Evolutionary conservation across 2,113 vertebrate genomes (phyloP).

Genomic region (Onychorhynchus coronatus): DNA sequence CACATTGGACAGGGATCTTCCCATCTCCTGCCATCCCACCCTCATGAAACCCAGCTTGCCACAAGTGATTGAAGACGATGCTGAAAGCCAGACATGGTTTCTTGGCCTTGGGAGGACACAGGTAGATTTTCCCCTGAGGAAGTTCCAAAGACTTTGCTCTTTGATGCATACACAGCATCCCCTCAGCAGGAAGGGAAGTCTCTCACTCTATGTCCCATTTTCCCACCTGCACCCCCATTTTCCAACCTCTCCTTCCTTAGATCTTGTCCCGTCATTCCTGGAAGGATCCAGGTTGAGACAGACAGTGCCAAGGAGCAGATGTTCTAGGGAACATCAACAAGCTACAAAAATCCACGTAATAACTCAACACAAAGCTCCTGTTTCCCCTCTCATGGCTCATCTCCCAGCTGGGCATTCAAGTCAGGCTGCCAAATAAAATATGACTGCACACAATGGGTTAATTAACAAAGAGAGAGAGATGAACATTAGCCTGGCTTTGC

Average conservation of each 20-base stretch:
- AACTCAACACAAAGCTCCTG: slow-evolving; percentile 7
- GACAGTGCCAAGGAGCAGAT: background rate
- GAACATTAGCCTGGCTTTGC: background rate
- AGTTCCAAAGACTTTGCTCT: background rate
- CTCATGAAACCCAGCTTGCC: accelerated
- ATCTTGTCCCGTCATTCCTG: background rate
- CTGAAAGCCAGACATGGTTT: background rate
- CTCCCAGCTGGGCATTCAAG: slow-evolving; percentile 15
- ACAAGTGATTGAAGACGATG: accelerated
- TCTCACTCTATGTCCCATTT: background rate
- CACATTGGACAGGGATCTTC: accelerated
- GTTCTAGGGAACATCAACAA: background rate
- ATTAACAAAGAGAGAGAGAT: background rate
- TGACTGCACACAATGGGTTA: background rate
- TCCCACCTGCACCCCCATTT: background rate
- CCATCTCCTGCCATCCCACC: background rate
- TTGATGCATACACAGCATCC: background rate
- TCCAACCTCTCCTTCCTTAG: background rate
- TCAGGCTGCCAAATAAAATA: slow-evolving; percentile 2
- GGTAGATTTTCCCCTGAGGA: background rate
- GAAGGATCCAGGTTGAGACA: background rate
- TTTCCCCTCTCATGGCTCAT: background rate
- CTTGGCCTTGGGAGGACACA: background rate
- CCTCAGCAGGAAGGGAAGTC: accelerated
- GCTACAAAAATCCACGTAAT: background rate